Evolutionary conservation across 2,888 invertebrate genomes (phyloP).

Genomic region (Perizoma affinitatum): DNA sequence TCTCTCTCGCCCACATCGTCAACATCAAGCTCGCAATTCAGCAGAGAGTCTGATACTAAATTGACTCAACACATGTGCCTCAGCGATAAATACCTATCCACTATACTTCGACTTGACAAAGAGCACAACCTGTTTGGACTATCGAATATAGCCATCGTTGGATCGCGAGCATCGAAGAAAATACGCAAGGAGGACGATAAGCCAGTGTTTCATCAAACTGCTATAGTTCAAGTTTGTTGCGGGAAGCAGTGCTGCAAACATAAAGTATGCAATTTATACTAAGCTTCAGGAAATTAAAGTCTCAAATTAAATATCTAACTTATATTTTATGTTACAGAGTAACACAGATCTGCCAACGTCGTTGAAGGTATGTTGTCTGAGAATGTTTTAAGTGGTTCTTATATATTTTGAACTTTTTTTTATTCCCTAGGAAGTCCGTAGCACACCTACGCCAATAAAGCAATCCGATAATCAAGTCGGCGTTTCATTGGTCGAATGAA

Average conservation of each 20-base stretch:
- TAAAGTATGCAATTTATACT: constrained; percentile 49
- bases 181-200: constrained; percentile 59
- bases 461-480: too few species aligned
- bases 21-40: constrained; percentile 51
- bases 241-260: constrained; percentile 57
- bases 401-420: not conserved
- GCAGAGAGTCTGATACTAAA: constrained; percentile 52
- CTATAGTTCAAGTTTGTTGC: constrained; percentile 74
- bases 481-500: too few species aligned
- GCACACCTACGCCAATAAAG: too few species aligned
- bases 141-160: constrained; percentile 68
- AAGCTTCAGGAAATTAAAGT: not conserved
- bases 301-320: not conserved
- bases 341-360: constrained; percentile 66
- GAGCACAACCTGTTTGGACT: constrained; percentile 77
- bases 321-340: constrained; percentile 59
- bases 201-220: constrained; percentile 71
- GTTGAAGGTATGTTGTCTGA: constrained; percentile 57
- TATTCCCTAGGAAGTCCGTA: too few species aligned
- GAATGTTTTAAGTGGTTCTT: not conserved
- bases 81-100: constrained; percentile 67
- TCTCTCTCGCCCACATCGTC: constrained; percentile 59
- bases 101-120: constrained; percentile 70
- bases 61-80: constrained; percentile 42
- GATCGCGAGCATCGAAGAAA: constrained; percentile 54